A percentile compares a stretch with the other conserved stretches of the same genome.
Evolutionary conservation across 2,888 invertebrate genomes (phyloP).

Genomic region (Catocala nupta): DNA sequence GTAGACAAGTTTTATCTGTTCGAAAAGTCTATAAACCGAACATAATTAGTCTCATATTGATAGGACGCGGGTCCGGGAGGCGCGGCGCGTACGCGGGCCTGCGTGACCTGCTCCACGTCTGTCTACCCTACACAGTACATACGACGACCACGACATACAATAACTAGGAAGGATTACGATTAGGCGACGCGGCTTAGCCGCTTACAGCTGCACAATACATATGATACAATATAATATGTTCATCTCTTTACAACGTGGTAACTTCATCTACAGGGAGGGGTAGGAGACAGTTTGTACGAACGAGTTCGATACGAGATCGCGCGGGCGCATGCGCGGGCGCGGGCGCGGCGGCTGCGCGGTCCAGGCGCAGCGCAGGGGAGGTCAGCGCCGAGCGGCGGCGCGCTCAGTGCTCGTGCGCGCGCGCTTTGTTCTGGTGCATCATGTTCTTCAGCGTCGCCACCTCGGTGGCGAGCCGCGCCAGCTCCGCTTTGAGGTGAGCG

Average conservation of each 20-base stretch:
- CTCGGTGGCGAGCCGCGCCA: constrained; percentile 95
- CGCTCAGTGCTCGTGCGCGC: constrained; percentile 83
- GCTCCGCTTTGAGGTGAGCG: constrained; percentile 93
- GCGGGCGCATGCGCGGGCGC: constrained; percentile 44
- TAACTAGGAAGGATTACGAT: constrained; percentile 82
- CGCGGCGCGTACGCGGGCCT: constrained; percentile 51
- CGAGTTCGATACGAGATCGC: constrained; percentile 59
- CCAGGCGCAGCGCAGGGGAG: constrained; percentile 63
- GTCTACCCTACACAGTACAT: constrained; percentile 65
- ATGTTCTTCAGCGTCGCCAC: constrained; percentile 95
- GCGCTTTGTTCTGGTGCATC: constrained; percentile 89
- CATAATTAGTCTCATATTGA: constrained; percentile 74
- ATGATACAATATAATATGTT: constrained; percentile 76
- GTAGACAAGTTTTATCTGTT: constrained; percentile 86
- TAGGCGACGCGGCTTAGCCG: constrained; percentile 82
- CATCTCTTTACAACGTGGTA: constrained; percentile 85
- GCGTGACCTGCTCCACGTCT: constrained; percentile 44
- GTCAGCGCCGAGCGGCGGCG: constrained; percentile 30
- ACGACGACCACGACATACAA: constrained; percentile 76
- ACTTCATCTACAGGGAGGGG: constrained; percentile 79
- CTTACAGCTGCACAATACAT: constrained; percentile 83
- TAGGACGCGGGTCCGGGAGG: constrained; percentile 59
- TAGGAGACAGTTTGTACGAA: constrained; percentile 80
- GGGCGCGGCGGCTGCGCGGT: constrained; percentile 58
- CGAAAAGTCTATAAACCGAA: constrained; percentile 85